A percentile compares a stretch with the other conserved stretches of the same genome.
Evolutionary conservation across 2,888 invertebrate genomes (phyloP).

Genomic region (Dendrolimus pini): DNA sequence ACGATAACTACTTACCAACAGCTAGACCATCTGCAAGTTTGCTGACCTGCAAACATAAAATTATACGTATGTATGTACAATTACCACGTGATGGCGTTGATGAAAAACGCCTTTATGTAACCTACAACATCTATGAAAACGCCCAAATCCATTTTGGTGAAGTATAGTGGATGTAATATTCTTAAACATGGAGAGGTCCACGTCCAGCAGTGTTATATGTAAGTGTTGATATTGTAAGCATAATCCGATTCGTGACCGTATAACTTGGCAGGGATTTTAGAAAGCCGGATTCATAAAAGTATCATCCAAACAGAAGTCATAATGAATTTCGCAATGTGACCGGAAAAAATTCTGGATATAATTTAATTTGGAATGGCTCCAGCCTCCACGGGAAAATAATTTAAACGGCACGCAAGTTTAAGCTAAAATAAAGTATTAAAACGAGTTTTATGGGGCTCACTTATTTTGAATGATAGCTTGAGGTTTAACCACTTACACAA

Average conservation of each 20-base stretch:
- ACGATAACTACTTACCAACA: too few species aligned
- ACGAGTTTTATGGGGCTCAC: slow-evolving; percentile 57
- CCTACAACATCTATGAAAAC: too few species aligned
- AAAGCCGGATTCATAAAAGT: slow-evolving; percentile 35
- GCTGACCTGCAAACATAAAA: too few species aligned
- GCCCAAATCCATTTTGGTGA: too few species aligned
- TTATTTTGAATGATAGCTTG: slow-evolving; percentile 60
- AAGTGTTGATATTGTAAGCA: neutral
- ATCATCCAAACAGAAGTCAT: slow-evolving; percentile 40
- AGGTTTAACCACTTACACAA: slow-evolving; percentile 28
- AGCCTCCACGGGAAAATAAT: slow-evolving; percentile 66
- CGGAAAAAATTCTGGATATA: slow-evolving; percentile 58
- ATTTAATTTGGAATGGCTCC: slow-evolving; percentile 71
- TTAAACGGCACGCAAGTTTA: slow-evolving; percentile 68
- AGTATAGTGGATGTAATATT: too few species aligned
- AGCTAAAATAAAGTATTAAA: slow-evolving; percentile 70
- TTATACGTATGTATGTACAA: too few species aligned
- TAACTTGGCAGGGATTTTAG: slow-evolving; percentile 37
- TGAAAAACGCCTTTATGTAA: too few species aligned
- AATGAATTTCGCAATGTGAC: slow-evolving; percentile 57
- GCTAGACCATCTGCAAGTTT: too few species aligned
- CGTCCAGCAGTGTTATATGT: too few species aligned
- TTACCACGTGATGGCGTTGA: too few species aligned
- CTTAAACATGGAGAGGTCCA: too few species aligned
- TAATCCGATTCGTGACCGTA: slow-evolving; percentile 10